Conservation (phyloP, 2,797 vertebrate species). For the Ctenopoma kingsleyae region DNA sequence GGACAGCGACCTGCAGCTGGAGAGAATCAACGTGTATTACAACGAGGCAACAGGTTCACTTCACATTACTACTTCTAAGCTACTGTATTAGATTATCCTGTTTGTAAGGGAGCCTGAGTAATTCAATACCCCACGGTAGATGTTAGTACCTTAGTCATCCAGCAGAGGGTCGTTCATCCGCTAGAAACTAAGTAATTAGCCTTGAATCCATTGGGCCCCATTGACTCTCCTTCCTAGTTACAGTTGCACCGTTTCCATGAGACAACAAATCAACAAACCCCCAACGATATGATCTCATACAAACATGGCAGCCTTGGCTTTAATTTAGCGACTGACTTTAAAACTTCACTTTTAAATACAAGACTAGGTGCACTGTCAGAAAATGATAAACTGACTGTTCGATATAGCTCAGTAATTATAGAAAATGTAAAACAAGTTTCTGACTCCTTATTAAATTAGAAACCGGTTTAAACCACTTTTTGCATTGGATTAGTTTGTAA, state of each 20-base stretch:
- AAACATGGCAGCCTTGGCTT: neutral
- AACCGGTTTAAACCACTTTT: neutral
- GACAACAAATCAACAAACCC: conserved; percentile 21
- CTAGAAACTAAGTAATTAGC: neutral
- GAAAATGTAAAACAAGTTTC: neutral
- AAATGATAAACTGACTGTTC: neutral
- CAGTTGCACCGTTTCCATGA: conserved; percentile 38
- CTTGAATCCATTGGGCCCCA: neutral
- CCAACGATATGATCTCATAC: neutral
- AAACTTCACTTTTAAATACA: too few species aligned
- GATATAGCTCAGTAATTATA: neutral
- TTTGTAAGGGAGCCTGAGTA: conserved; percentile 18
- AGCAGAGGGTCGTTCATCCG: conserved; percentile 11
- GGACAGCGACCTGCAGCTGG: conserved; percentile 76
- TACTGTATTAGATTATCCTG: conserved; percentile 2
- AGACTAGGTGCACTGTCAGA: neutral
- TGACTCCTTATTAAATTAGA: neutral
- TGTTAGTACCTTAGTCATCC: conserved; percentile 13
- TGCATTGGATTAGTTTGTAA: neutral
- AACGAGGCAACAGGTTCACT: conserved; percentile 73
- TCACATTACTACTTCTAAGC: neutral
- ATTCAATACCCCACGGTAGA: conserved; percentile 9
- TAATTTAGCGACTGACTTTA: neutral
- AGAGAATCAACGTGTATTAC: conserved; percentile 79
- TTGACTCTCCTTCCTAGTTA: conserved; percentile 27